These are phyloP conservation scores for Tetragonula clypearis DNA, from an alignment of 1,140 invertebrate genomes.

Conservation along the genomic window DNA sequence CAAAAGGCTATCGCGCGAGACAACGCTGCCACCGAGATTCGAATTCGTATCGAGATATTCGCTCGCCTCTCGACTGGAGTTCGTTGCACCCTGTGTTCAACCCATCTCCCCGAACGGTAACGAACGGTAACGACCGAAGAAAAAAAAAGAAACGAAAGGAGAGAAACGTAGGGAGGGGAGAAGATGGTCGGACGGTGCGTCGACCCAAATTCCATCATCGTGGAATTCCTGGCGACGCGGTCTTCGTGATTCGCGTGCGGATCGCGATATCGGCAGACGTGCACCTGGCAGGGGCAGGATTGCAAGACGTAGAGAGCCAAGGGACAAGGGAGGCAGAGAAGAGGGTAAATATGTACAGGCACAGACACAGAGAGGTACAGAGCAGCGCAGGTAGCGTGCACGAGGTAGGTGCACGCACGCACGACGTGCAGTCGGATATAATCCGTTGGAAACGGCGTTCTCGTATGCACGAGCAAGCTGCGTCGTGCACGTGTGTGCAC, in stretches of 20 bases:
- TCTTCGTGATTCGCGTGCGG: constrained; percentile 63
- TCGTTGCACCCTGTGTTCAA: neutral
- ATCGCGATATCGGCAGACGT: constrained; percentile 60
- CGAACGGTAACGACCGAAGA: neutral
- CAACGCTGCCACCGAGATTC: neutral
- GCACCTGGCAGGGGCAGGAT: neutral
- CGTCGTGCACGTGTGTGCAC: constrained; percentile 32
- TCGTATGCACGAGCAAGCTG: constrained; percentile 56
- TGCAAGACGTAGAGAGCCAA: neutral
- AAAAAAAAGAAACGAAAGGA: neutral
- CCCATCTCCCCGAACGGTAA: too few species aligned
- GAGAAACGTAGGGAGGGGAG: neutral
- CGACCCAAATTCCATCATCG: constrained; percentile 66
- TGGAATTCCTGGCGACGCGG: constrained; percentile 52
- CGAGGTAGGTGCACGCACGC: constrained; percentile 59
- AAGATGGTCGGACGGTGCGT: constrained; percentile 22
- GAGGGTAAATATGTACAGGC: constrained; percentile 31
- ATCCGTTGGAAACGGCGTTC: constrained; percentile 63
- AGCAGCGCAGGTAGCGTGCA: constrained; percentile 28
- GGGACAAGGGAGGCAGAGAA: too few species aligned
- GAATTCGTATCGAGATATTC: neutral
- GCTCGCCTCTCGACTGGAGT: neutral
- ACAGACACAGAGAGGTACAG: neutral
- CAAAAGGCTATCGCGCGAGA: neutral
- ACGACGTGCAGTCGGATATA: constrained; percentile 61